Conservation (phyloP, 2,888 invertebrate species). For the Lasioglossum malachurum region DNA sequence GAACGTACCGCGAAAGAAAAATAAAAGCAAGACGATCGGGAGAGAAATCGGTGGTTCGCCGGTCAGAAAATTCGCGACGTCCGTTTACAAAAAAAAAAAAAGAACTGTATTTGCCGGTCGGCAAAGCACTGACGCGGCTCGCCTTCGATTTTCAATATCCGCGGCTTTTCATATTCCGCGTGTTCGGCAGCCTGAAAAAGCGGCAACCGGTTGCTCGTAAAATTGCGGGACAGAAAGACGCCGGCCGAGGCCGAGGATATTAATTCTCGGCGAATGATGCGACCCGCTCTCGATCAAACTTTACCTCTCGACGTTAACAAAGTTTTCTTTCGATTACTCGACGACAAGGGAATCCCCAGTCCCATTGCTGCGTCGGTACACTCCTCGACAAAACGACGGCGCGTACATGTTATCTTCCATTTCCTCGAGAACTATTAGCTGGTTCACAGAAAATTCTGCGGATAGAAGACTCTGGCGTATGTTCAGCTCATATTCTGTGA, state of each 20-base stretch:
- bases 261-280: conserved; percentile 44
- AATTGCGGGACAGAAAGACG: not conserved
- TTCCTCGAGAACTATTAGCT: not conserved
- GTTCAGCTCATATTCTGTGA: not conserved
- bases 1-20: not conserved
- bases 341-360: not conserved
- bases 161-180: not conserved
- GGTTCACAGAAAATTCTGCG: not conserved
- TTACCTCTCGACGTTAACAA: conserved; percentile 31
- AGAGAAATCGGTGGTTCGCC: not conserved
- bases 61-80: not conserved
- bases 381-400: not conserved
- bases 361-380: not conserved
- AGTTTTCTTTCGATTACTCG: conserved; percentile 55
- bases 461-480: not conserved
- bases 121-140: not conserved
- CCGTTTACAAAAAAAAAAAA: not conserved
- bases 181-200: not conserved
- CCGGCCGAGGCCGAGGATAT: conserved; percentile 21
- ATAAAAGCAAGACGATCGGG: no score
- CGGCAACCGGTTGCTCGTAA: conserved; percentile 11
- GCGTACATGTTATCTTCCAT: not conserved
- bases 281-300: conserved; percentile 32
- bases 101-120: not conserved
- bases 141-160: conserved; percentile 16